These are phyloP conservation scores for Choreutis nemorana DNA, from an alignment of 2,888 invertebrate species.

Conservation along the genomic window DNA sequence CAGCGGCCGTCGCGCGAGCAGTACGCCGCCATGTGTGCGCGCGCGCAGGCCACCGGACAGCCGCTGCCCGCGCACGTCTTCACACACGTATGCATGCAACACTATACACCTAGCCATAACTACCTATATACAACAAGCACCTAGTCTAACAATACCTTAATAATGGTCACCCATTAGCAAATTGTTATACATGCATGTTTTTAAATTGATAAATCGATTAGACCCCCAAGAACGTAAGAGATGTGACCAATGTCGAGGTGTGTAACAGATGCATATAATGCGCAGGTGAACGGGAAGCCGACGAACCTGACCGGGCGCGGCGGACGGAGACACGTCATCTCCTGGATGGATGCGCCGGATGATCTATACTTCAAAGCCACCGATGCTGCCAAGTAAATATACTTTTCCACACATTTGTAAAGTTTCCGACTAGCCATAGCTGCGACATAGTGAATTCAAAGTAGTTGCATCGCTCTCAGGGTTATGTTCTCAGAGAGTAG, in stretches of 20 bases:
- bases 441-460: too few relatives aligned
- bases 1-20: conserved; percentile 75
- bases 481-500: too few relatives aligned
- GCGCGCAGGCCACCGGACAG: conserved; percentile 71
- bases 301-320: conserved; percentile 82
- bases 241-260: not conserved
- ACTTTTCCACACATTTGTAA: too few relatives aligned
- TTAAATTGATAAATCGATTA: too few relatives aligned
- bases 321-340: conserved; percentile 90
- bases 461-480: too few relatives aligned
- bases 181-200: too few relatives aligned
- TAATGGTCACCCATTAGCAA: too few relatives aligned
- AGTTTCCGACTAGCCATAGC: too few relatives aligned
- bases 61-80: conserved; percentile 73
- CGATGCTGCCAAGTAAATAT: conserved; percentile 86
- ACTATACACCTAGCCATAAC: too few relatives aligned
- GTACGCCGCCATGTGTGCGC: conserved; percentile 75
- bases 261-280: not conserved
- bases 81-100: conserved; percentile 69
- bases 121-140: too few relatives aligned
- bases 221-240: too few relatives aligned
- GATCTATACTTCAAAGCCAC: conserved; percentile 96
- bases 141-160: too few relatives aligned
- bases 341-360: conserved; percentile 98
- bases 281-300: conserved; percentile 81